Base-by-base conservation (phyloP, 2,888 invertebrate genomes). In the Cephalotes varians region DNA sequence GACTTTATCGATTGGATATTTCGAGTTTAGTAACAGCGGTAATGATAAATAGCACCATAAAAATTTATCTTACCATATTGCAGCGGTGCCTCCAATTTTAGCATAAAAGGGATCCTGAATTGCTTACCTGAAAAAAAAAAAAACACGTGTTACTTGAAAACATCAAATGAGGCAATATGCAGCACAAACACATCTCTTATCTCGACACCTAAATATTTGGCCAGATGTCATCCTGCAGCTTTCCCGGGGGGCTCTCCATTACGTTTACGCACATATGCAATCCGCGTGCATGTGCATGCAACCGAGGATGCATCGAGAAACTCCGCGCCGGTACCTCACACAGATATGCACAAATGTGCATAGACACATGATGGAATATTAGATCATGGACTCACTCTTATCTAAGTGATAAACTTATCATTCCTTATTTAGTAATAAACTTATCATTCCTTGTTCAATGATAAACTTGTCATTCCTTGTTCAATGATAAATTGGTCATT, bases 151-250 rank as follows among this genome's bases (percentile, higher is more conserved):
- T 84, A 88, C 87, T 88, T 47, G 64, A 74, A 47, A 37, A 69
- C 40, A 71, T 28, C 28, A 15, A 25, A 81, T 49, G 76, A 77
- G 72, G 72, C 69, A 65, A 64, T n/a, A n/a, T 73, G 73, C 49
- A 81, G 71, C 73, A 86, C 74, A 87, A 88, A 90, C 86, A 86
- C 83, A 87, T 90, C 85, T 90, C 84, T 91, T 85, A 85, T 84
- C 74, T 65, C 81, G 62, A 84, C 86, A 86, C 85, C 91, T 91
- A 92, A 92, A 93, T 93, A 93, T 93, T 93, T 93, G 87, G 86
- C 88, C 90, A 88, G 87, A 90, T 86, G 91, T 91, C 91, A 89
- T 86, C 85, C 74, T 73, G 44, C 25, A 69, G 82, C 69, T 86
- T 82, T 86, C 83, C 77, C 47, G 31, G 60, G 51, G 83, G 69